Evolutionary conservation across 2,113 vertebrate species (phyloP).

Genomic region (Antennarius striatus): DNA sequence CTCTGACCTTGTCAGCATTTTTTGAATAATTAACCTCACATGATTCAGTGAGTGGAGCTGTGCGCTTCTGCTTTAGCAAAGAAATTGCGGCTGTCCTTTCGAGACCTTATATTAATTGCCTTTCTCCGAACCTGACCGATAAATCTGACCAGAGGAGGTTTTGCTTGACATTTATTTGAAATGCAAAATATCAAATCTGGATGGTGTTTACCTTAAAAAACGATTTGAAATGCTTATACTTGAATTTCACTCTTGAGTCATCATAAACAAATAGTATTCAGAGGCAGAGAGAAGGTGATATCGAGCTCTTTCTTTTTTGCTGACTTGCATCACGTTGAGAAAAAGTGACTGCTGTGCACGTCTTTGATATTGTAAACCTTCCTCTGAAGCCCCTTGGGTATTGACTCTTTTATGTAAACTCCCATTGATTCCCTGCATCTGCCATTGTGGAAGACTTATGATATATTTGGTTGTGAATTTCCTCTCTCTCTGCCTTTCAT

Average conservation of each 20-base stretch:
- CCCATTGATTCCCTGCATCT: constrained; percentile 74
- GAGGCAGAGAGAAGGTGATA: constrained; percentile 8
- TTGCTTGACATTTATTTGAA: constrained; percentile 20
- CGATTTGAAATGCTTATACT: constrained; percentile 9
- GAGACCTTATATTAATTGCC: constrained; percentile 31
- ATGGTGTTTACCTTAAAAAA: constrained; percentile 6
- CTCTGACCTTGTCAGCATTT: constrained; percentile 70
- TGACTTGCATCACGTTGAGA: neutral
- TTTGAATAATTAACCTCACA: constrained; percentile 66
- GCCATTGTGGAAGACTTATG: constrained; percentile 76
- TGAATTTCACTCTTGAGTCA: neutral
- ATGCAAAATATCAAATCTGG: constrained; percentile 18
- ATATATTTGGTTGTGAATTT: constrained; percentile 72
- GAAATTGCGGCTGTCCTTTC: constrained; percentile 36
- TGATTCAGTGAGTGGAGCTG: constrained; percentile 62
- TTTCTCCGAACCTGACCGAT: neutral
- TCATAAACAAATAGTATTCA: constrained; percentile 12
- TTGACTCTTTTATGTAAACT: constrained; percentile 79
- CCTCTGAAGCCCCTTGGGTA: constrained; percentile 55
- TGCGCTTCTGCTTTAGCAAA: constrained; percentile 15
- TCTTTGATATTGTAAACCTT: constrained; percentile 68
- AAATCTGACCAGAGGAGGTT: neutral
- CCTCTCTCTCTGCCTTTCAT: constrained; percentile 23
- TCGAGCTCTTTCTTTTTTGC: neutral
- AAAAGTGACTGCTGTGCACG: constrained; percentile 21